Base-by-base conservation (phyloP, 2,797 vertebrate species). In the Chaenodraco wilsoni region DNA sequence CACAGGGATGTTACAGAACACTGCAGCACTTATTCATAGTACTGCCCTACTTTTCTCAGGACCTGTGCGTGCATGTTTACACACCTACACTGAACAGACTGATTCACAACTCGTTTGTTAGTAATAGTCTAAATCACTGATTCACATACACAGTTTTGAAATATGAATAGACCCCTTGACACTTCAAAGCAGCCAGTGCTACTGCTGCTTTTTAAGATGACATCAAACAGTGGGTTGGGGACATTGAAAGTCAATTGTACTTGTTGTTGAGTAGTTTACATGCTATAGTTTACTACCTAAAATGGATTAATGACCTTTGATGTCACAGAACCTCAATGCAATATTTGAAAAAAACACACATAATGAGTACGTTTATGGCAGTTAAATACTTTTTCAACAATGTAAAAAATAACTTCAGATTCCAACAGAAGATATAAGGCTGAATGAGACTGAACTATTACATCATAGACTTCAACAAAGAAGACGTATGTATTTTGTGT, bases 1-100 rank as follows among this genome's bases (percentile, higher is more conserved):
- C 57, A 67, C 57, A 43, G 51, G 44, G 41, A 64, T 83, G 85
- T 91, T 88, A 89, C 57, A 78, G 88, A 91, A 89, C 84, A 85
- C 88, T 83, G 86, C 83, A 85, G 81, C 73, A 63, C 72, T 76
- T 85, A 83, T 86, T 86, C 77, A 78, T 33, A 52, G 80, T 9
- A 40, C 43, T 77, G 79, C 44, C 81, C 83, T 69, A 86, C 69
- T 88, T 87, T 75, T 63, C 74, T 63, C 76, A 63, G 48, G 54
- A 78, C 75, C 71, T 74, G 52, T 63, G n/a, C 9, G 45, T 65
- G 61, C 40, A 63, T 58, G 40, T 44, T 50, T 9, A 63, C 52
- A 72, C 55, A 61, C 68, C 69, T 40, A 69, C 74, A 50, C 49
- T 43, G 33, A 70, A 61, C 40, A 31, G 33, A 82, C 56, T 70